A percentile compares a stretch with the other conserved stretches of the same genome.
These are phyloP conservation scores for Scaptomyza flava DNA, from an alignment of 2,888 invertebrate genomes.

Conservation along the genomic window DNA sequence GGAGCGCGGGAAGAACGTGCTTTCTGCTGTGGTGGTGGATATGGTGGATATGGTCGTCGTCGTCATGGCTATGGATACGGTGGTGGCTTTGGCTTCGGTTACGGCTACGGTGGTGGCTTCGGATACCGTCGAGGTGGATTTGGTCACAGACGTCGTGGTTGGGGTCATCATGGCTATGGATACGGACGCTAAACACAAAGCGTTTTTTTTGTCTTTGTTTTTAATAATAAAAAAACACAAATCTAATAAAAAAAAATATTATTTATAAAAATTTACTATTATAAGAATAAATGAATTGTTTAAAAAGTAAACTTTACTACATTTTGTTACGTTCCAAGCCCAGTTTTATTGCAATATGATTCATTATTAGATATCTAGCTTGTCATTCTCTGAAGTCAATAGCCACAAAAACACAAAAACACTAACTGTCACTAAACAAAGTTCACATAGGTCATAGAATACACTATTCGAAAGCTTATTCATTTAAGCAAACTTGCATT, in stretches of 20 bases:
- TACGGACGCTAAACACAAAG: constrained; percentile 15
- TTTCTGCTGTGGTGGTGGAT: constrained; percentile 41
- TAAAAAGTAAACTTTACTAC: neutral
- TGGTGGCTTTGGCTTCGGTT: constrained; percentile 33
- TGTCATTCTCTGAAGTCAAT: neutral
- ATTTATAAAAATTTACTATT: too few relatives aligned
- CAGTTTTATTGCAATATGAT: neutral
- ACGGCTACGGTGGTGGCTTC: constrained; percentile 20
- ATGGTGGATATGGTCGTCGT: constrained; percentile 30
- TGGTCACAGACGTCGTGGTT: constrained; percentile 16
- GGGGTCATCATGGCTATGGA: constrained; percentile 8
- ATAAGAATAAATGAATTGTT: too few relatives aligned
- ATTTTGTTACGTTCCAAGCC: neutral
- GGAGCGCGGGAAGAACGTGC: constrained; percentile 39
- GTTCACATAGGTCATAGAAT: neutral
- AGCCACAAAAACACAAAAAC: neutral
- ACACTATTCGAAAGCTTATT: too few relatives aligned
- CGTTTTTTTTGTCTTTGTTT: neutral
- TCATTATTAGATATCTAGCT: neutral
- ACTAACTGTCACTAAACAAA: too few relatives aligned
- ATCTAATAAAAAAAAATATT: too few relatives aligned
- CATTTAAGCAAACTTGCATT: neutral
- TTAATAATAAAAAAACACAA: neutral
- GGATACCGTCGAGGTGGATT: constrained; percentile 20
- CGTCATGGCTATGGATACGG: constrained; percentile 22